A percentile compares a stretch with the other conserved stretches of the same genome.
Conservation (phyloP, 2,113 vertebrate genomes). For the Setophaga coronata region DNA sequence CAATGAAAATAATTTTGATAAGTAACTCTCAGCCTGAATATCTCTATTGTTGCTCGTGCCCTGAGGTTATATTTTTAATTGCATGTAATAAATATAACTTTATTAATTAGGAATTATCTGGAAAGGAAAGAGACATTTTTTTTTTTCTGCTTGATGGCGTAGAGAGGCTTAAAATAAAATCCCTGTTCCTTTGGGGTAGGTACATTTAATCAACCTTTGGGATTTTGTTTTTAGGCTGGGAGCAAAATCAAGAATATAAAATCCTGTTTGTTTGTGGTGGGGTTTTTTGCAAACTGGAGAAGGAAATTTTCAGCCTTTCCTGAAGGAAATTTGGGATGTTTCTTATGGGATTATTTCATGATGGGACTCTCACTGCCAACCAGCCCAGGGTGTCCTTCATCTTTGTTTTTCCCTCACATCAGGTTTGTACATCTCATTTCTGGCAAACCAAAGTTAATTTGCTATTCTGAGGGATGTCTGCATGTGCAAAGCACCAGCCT, state of each 20-base stretch:
- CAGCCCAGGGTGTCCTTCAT: not conserved
- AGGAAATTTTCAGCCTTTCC: not conserved
- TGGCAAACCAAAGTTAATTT: not conserved
- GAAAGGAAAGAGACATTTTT: not conserved
- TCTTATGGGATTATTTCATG: not conserved
- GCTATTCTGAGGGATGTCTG: not conserved
- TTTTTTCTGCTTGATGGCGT: not conserved
- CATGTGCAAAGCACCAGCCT: not conserved
- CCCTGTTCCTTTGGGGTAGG: not conserved
- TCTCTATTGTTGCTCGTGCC: slow-evolving; percentile 14
- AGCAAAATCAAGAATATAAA: not conserved
- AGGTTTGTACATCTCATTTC: not conserved
- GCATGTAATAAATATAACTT: slow-evolving; percentile 59
- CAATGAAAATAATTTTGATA: slow-evolving; percentile 18
- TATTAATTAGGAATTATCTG: slow-evolving; percentile 59
- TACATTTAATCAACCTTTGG: not conserved
- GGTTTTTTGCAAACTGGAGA: not conserved
- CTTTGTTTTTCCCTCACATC: rapidly evolving
- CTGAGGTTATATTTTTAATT: slow-evolving; percentile 48
- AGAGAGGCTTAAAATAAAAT: slow-evolving; percentile 23
- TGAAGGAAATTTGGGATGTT: not conserved
- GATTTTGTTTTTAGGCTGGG: not conserved
- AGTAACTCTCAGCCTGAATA: not conserved
- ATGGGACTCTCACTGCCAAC: not conserved
- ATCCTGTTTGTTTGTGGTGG: not conserved